These are phyloP conservation scores for Andrena fulva DNA, from an alignment of 2,888 invertebrate genomes.

Conservation along the genomic window DNA sequence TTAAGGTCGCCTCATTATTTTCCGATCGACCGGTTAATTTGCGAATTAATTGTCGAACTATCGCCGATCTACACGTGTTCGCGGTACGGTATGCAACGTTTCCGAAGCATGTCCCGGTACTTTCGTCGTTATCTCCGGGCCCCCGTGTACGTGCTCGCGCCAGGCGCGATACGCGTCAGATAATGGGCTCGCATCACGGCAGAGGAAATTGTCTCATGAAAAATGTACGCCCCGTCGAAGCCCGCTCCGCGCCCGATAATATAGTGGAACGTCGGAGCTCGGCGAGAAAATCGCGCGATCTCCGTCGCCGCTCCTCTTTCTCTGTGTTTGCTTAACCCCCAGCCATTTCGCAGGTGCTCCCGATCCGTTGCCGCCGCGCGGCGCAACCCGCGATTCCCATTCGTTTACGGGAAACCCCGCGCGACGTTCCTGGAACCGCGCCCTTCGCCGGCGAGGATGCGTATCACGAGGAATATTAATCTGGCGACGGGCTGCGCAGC, in stretches of 20 bases:
- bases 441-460: background rate
- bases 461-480: conserved; percentile 33
- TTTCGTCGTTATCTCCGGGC: conserved; percentile 64
- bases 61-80: conserved; percentile 79
- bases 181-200: conserved; percentile 77
- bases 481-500: background rate
- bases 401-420: background rate
- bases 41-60: conserved; percentile 76
- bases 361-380: background rate
- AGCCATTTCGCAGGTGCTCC: conserved; percentile 5
- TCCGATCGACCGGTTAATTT: conserved; percentile 54
- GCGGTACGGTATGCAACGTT: conserved; percentile 68
- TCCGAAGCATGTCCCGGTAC: conserved; percentile 68
- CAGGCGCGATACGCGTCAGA: conserved; percentile 67
- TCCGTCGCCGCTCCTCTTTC: background rate
- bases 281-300: conserved; percentile 55
- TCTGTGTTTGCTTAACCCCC: conserved; percentile 39
- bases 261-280: conserved; percentile 59
- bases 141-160: conserved; percentile 36
- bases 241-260: conserved; percentile 55
- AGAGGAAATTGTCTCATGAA: conserved; percentile 80
- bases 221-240: conserved; percentile 75
- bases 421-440: conserved; percentile 32
- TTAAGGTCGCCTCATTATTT: conserved; percentile 45
- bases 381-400: conserved; percentile 4